Percentiles rank a stretch among this genome's conserved stretches.
Conservation (phyloP, 2,797 vertebrate genomes). For the Oophaga sylvatica region DNA sequence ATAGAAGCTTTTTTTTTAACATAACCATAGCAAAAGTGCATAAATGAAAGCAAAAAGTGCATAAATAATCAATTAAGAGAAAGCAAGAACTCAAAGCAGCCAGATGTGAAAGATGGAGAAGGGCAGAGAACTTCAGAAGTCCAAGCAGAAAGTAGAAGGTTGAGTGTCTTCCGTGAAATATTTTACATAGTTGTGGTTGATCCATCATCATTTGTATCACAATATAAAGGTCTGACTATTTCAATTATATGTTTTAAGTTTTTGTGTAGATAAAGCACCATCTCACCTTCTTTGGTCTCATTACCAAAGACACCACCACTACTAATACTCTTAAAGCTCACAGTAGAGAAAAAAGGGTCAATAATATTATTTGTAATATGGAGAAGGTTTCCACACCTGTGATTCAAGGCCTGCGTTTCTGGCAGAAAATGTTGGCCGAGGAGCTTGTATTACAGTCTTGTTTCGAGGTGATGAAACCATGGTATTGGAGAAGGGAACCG, state of each 20-base stretch:
- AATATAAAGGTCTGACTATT: slow-evolving; percentile 3
- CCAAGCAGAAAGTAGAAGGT: slow-evolving; percentile 11
- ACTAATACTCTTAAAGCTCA: slow-evolving; percentile 25
- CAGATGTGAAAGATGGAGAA: fast-evolving
- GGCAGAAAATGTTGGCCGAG: slow-evolving; percentile 92
- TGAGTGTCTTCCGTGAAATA: slow-evolving; percentile 1
- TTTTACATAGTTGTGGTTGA: not conserved
- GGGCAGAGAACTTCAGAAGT: slow-evolving; percentile 12
- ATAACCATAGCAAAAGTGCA: slow-evolving; percentile 12
- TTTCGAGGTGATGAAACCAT: slow-evolving; percentile 80
- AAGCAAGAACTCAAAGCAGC: not conserved
- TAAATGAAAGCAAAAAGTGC: slow-evolving; percentile 15
- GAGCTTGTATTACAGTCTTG: slow-evolving; percentile 79
- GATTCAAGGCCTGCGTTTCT: slow-evolving; percentile 89
- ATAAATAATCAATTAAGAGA: slow-evolving; percentile 35
- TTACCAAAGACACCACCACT: slow-evolving; percentile 34
- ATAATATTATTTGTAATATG: slow-evolving; percentile 76
- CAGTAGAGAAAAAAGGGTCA: not conserved
- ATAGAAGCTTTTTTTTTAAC: slow-evolving; percentile 24
- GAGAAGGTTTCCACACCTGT: slow-evolving; percentile 98
- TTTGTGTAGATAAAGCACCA: not conserved
- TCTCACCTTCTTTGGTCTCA: slow-evolving; percentile 5
- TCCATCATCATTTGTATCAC: not conserved
- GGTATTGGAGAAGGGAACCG: slow-evolving; percentile 74
- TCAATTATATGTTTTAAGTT: not conserved